Evolutionary conservation across 2,797 vertebrate genomes (phyloP).

Genomic region (Argyrosomus regius): DNA sequence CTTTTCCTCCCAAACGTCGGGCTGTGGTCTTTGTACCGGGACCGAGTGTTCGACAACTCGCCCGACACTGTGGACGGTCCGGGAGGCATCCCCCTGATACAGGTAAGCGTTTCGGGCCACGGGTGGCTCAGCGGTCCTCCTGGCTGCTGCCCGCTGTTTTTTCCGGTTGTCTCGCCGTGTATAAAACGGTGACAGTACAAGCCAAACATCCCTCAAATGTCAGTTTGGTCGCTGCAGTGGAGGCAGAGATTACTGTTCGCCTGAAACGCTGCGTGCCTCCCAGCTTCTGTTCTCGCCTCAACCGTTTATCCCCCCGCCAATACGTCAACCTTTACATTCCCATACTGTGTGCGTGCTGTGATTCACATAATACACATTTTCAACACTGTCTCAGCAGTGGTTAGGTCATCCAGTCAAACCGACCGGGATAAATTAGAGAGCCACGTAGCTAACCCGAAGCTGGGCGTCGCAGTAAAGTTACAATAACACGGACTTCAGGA

Average conservation of each 20-base stretch:
- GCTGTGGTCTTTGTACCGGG: constrained; percentile 93
- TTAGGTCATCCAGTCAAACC: neutral
- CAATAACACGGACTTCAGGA: constrained; percentile 61
- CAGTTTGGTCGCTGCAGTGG: neutral
- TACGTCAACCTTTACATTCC: constrained; percentile 23
- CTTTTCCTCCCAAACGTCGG: constrained; percentile 94
- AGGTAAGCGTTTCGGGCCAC: constrained; percentile 53
- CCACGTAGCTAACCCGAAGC: constrained; percentile 59
- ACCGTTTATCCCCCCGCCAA: neutral
- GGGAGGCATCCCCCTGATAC: constrained; percentile 57
- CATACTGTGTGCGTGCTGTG: constrained; percentile 8
- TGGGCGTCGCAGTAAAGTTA: constrained; percentile 54
- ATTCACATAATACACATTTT: constrained; percentile 12
- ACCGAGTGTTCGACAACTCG: constrained; percentile 89
- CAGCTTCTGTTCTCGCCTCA: neutral
- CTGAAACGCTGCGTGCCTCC: constrained; percentile 16
- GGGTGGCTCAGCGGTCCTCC: neutral
- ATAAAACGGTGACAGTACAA: neutral
- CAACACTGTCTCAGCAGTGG: neutral
- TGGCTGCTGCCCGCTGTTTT: neutral
- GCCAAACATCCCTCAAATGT: constrained; percentile 2
- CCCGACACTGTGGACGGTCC: constrained; percentile 76
- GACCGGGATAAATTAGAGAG: neutral
- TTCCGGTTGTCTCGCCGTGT: neutral
- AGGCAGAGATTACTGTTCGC: neutral